These are phyloP conservation scores for Agelaius phoeniceus DNA, from an alignment of 2,113 vertebrate genomes.

Conservation along the genomic window DNA sequence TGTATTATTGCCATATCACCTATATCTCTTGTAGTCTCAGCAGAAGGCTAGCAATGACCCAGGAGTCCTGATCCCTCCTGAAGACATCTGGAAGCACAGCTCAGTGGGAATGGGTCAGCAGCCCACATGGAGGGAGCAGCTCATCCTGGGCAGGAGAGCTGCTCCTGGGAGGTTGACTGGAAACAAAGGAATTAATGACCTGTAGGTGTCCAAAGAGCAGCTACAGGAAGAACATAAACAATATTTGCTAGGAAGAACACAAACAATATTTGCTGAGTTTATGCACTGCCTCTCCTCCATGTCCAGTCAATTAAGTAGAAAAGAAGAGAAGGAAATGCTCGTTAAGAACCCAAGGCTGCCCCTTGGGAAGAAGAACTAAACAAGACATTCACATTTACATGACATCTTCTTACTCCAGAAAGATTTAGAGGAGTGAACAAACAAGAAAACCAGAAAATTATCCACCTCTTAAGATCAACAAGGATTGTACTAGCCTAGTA, in stretches of 20 bases:
- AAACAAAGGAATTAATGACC: slow-evolving; percentile 15
- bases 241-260: slow-evolving; percentile 8
- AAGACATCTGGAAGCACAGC: rapidly evolving
- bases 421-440: neutral
- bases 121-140: neutral
- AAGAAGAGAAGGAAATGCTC: neutral
- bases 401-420: neutral
- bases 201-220: slow-evolving; percentile 8
- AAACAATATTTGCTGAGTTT: slow-evolving; percentile 17
- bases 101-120: neutral
- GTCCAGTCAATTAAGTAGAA: neutral
- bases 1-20: neutral
- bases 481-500: neutral
- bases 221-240: slow-evolving; percentile 17
- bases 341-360: neutral
- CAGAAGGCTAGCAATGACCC: neutral
- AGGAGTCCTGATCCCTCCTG: neutral
- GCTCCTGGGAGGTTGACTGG: neutral
- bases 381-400: neutral
- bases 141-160: neutral
- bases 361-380: neutral
- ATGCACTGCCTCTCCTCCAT: neutral
- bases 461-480: neutral
- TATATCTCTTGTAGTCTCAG: neutral
- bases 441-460: neutral